These are phyloP conservation scores for Pharmacophagus antenor DNA, from an alignment of 2,888 invertebrate genomes.

Conservation along the genomic window DNA sequence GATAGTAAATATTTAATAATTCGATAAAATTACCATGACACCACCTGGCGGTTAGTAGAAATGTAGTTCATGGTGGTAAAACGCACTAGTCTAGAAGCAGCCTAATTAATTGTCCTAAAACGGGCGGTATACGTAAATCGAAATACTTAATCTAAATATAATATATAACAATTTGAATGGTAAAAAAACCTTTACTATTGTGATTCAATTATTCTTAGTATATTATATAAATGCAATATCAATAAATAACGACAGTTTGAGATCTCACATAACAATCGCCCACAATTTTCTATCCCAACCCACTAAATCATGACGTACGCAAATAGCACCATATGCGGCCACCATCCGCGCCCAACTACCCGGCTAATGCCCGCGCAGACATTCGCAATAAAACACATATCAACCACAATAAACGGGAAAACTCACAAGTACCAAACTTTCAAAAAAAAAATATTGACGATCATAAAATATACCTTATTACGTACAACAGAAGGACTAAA, in stretches of 20 bases:
- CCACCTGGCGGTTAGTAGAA: too few relatives aligned
- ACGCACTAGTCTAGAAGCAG: too few relatives aligned
- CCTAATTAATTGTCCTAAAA: too few relatives aligned
- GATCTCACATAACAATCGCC: constrained; percentile 21
- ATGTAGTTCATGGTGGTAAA: too few relatives aligned
- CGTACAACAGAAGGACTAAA: constrained; percentile 27
- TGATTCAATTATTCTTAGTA: background rate
- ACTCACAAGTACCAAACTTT: constrained; percentile 39
- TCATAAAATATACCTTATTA: constrained; percentile 26
- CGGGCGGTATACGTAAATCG: too few relatives aligned
- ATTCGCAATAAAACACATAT: constrained; percentile 64
- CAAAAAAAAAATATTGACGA: constrained; percentile 30
- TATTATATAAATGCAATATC: constrained; percentile 4
- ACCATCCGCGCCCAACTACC: constrained; percentile 53
- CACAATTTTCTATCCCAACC: constrained; percentile 33
- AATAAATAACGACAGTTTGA: constrained; percentile 23
- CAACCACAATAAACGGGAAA: constrained; percentile 49
- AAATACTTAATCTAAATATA: too few relatives aligned
- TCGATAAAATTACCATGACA: too few relatives aligned
- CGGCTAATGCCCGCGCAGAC: constrained; percentile 59
- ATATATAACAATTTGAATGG: too few relatives aligned
- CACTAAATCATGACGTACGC: constrained; percentile 48
- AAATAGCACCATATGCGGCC: constrained; percentile 59
- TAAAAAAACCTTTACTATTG: too few relatives aligned
- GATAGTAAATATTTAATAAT: too few relatives aligned